Base-by-base conservation (phyloP, 1,140 invertebrate species). In the Lasaia peninsularis region DNA sequence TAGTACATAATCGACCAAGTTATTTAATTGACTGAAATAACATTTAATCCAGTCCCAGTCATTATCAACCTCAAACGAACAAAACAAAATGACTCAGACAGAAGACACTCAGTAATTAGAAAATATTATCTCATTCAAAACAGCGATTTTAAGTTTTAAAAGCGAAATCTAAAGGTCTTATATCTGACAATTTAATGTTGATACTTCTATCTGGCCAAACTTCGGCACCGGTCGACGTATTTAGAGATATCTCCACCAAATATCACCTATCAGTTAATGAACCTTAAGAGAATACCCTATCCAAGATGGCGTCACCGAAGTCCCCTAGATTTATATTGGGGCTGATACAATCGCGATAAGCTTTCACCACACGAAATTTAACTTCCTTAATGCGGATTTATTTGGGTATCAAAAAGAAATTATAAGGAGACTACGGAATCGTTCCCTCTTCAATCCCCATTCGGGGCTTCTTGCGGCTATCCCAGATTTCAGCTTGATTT, bases 361-460 rank as follows among this genome's bases (percentile, higher is more conserved):
- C 69, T 69, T 62, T 67, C 62, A 62, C 69, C 78, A 77, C 74
- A 79, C 71, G 80, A 75, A 80, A 80, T 82, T 84, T 80, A 80
- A 80, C 71, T 82, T 75, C 66, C 65, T 72, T 62, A 70, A 69
- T 73, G 59, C 65, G 75, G 76, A 67, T 68, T 82, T 77, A 78
- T 74, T 74, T 69, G 60, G 65, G 72, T 79, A 81, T 84, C 77
- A 80, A 74, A 80, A 81, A 74, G 71, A 80, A 84, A 81, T 84
- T 80, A 81, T 81, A 80, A 74, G 68, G 67, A 69, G 65, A 72
- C 51, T 52, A 34, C 32, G 20, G 28, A 34, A 52, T 52, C 12
- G 51, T 34, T 52, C 58, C 18, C 28, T 20, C 33, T 32, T 37
- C 12, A 24, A 56, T 48, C 40, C 24, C 20, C 28, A 48, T 48